Evolutionary conservation across 2,113 vertebrate species (phyloP).

Genomic region (Phylloscopus whistleri): DNA sequence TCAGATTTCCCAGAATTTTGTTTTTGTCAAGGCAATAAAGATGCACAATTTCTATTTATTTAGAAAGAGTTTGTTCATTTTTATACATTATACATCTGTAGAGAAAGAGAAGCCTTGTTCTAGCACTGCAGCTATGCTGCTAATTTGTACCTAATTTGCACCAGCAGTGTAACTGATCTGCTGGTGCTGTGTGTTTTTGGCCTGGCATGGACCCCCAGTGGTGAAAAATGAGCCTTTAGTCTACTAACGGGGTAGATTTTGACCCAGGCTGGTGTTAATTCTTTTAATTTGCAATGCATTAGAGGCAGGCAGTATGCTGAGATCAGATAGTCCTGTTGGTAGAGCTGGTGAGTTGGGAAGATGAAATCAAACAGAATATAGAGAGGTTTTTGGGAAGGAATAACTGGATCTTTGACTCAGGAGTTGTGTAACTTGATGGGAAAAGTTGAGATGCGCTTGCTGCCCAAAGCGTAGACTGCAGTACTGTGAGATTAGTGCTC

Average conservation of each 20-base stretch:
- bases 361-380: neutral
- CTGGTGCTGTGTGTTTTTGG: neutral
- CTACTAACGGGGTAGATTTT: neutral
- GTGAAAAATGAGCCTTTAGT: neutral
- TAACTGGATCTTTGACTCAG: neutral
- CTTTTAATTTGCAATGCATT: neutral
- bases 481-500: neutral
- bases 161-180: neutral
- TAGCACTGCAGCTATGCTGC: neutral
- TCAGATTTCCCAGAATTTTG: neutral
- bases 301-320: neutral
- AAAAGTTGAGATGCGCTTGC: neutral
- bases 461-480: neutral
- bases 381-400: neutral
- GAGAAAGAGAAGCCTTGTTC: neutral
- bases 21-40: neutral
- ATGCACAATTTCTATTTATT: neutral
- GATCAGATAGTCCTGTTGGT: neutral
- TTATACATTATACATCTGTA: neutral
- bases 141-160: conserved; percentile 44
- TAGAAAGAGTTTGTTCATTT: neutral
- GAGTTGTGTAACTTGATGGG: neutral
- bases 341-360: neutral
- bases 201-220: neutral
- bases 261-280: neutral